Conservation (phyloP, 2,113 vertebrate species). For the Takifugu flavidus region DNA sequence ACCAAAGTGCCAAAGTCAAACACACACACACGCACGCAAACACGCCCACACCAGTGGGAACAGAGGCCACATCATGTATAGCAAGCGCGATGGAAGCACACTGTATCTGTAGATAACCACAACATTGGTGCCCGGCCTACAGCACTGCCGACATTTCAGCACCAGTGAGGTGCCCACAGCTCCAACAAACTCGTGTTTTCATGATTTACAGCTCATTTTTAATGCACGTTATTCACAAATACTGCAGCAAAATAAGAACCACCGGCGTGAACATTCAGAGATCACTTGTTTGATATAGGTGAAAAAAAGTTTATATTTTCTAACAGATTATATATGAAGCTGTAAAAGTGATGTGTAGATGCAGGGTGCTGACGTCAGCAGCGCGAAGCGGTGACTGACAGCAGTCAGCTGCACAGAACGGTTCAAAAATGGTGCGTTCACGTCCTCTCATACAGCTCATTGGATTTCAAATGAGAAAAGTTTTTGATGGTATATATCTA, state of each 20-base stretch:
- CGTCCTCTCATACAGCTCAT: too few species aligned
- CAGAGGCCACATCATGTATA: slow-evolving; percentile 34
- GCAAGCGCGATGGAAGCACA: slow-evolving; percentile 4
- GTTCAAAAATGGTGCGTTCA: not conserved
- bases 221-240: not conserved
- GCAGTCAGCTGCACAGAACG: slow-evolving; percentile 13
- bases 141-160: too few species aligned
- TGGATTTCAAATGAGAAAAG: too few species aligned
- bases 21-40: slow-evolving; percentile 26
- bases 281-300: slow-evolving; percentile 45
- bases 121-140: not conserved
- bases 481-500: too few species aligned
- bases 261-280: slow-evolving; percentile 26
- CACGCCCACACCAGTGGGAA: slow-evolving; percentile 13
- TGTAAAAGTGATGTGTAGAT: slow-evolving; percentile 43
- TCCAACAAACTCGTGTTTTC: slow-evolving; percentile 11
- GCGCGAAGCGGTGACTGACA: slow-evolving; percentile 2
- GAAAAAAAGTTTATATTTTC: slow-evolving; percentile 67
- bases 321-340: slow-evolving; percentile 53
- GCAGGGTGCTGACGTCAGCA: slow-evolving; percentile 1
- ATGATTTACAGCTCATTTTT: slow-evolving; percentile 15
- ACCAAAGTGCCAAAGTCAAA: slow-evolving; percentile 71
- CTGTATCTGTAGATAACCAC: slow-evolving; percentile 1
- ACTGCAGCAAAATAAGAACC: not conserved
- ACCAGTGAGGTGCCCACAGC: not conserved